Conservation (phyloP, 2,888 invertebrate species). For the Machimus atricapillus region DNA sequence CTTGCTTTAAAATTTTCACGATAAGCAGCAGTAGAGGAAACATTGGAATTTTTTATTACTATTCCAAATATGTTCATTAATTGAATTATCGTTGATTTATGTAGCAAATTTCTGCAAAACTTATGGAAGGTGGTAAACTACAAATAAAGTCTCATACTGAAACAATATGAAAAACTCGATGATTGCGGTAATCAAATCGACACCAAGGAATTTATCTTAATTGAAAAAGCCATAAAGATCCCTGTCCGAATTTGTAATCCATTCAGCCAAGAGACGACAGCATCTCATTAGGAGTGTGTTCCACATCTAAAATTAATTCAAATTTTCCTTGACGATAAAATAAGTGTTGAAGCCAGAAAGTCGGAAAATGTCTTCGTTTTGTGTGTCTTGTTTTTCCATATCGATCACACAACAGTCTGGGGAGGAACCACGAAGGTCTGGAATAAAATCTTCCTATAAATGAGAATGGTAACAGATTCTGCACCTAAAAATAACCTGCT, state of each 20-base stretch:
- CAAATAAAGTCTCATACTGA: not conserved
- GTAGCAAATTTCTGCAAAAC: not conserved
- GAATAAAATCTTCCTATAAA: constrained; percentile 20
- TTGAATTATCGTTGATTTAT: not conserved
- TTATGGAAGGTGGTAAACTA: not conserved
- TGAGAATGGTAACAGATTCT: constrained; percentile 35
- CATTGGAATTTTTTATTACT: no score
- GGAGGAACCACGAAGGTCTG: constrained; percentile 19
- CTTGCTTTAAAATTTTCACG: no score
- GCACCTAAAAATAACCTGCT: constrained; percentile 8
- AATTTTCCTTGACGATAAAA: constrained; percentile 38
- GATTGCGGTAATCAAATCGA: not conserved
- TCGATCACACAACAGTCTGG: constrained; percentile 7
- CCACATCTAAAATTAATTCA: constrained; percentile 39
- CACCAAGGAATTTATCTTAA: not conserved
- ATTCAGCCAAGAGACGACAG: constrained; percentile 21
- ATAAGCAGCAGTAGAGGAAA: no score
- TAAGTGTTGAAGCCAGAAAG: constrained; percentile 30
- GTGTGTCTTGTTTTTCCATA: constrained; percentile 12
- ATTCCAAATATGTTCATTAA: no score
- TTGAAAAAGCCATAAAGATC: not conserved
- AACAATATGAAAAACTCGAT: not conserved
- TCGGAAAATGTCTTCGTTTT: not conserved
- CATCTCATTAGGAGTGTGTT: constrained; percentile 29
- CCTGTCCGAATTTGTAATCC: constrained; percentile 8